phyloP scores from a whole-genome alignment of 2,113 vertebrate species.

The Notiomystis cincta region DNA sequence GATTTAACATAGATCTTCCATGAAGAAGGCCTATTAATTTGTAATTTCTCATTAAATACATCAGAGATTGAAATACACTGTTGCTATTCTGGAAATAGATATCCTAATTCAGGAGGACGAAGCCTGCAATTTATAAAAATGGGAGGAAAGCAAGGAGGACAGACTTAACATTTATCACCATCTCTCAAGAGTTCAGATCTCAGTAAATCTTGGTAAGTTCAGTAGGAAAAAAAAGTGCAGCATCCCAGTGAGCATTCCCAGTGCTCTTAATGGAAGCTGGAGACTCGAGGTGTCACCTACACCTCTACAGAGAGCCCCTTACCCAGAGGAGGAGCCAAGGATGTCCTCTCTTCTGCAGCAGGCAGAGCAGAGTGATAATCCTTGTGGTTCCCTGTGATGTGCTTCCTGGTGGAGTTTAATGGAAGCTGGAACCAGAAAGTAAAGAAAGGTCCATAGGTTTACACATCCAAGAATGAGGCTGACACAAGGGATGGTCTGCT shows the following conservation, averaged over 20 bases:
- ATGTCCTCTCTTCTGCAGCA: not conserved
- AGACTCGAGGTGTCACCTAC: not conserved
- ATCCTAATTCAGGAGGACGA: conserved; percentile 35
- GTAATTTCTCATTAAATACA: conserved; percentile 69
- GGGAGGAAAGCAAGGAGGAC: not conserved
- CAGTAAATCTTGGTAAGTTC: not conserved
- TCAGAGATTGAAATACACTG: conserved; percentile 26
- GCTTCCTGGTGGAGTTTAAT: not conserved
- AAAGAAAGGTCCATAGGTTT: not conserved
- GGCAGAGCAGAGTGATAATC: not conserved
- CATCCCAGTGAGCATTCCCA: not conserved
- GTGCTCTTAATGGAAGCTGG: not conserved
- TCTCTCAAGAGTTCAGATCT: not conserved
- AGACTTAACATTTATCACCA: not conserved
- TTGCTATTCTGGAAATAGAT: conserved; percentile 49
- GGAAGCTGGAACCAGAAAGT: not conserved
- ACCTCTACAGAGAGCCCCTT: not conserved
- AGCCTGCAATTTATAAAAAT: conserved; percentile 3
- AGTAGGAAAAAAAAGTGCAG: not conserved
- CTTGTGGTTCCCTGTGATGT: not conserved
- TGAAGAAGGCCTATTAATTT: conserved; percentile 57
- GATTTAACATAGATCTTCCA: conserved; percentile 36
- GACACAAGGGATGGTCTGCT: not conserved
- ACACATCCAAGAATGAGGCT: not conserved
- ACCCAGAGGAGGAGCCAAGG: not conserved